These are phyloP conservation scores for Nothoprocta perdicaria DNA, from an alignment of 2,113 vertebrate species.

Conservation along the genomic window DNA sequence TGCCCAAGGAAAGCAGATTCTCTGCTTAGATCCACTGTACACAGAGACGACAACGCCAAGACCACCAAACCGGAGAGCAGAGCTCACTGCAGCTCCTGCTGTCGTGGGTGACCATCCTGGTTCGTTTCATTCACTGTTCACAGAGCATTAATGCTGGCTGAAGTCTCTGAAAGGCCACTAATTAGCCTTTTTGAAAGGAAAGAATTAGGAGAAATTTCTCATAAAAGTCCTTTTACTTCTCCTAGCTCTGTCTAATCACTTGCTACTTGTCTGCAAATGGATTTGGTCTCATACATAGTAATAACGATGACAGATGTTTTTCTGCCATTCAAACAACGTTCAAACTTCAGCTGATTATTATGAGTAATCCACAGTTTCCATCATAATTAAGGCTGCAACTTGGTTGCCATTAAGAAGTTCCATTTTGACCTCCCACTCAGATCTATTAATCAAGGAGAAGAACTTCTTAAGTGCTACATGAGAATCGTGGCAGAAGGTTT, in stretches of 20 bases:
- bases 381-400: constrained; percentile 50
- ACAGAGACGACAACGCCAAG: neutral
- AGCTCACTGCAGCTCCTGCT: neutral
- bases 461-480: neutral
- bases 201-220: constrained; percentile 36
- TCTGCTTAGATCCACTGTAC: neutral
- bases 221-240: constrained; percentile 43
- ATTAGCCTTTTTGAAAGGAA: constrained; percentile 45
- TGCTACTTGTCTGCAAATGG: constrained; percentile 61
- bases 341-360: constrained; percentile 53
- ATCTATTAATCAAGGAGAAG: constrained; percentile 24
- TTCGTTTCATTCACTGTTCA: constrained; percentile 51
- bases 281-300: constrained; percentile 53
- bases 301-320: constrained; percentile 64
- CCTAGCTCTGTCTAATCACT: constrained; percentile 58
- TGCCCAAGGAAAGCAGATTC: neutral
- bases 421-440: constrained; percentile 48
- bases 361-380: constrained; percentile 48
- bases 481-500: neutral
- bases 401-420: constrained; percentile 29
- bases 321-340: constrained; percentile 60
- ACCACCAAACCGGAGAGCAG: neutral
- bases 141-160: constrained; percentile 9
- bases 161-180: constrained; percentile 39
- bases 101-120: neutral